Evolutionary conservation across 2,888 invertebrate species (phyloP).

Genomic region (Achlya flavicornis): DNA sequence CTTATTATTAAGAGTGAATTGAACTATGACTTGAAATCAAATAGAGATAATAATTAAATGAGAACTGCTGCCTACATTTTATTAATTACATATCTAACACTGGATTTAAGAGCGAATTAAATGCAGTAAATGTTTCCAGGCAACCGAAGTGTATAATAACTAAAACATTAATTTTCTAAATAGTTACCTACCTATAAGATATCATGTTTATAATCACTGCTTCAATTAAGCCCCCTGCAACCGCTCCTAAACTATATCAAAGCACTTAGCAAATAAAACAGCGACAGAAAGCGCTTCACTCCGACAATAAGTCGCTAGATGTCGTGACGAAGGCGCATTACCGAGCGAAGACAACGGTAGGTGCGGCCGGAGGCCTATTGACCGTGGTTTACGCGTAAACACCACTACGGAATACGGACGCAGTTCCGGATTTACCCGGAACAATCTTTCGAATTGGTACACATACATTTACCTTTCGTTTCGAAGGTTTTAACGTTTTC

Average conservation of each 20-base stretch:
- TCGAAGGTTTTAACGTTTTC: neutral
- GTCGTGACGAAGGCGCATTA: slow-evolving; percentile 78
- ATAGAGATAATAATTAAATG: too few species aligned
- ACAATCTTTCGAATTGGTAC: slow-evolving; percentile 27
- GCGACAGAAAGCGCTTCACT: slow-evolving; percentile 32
- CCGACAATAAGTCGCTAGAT: slow-evolving; percentile 73
- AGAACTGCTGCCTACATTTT: too few species aligned
- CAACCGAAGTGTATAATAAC: slow-evolving; percentile 28
- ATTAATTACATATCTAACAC: neutral
- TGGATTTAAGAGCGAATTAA: neutral
- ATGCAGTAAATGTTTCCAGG: slow-evolving; percentile 13
- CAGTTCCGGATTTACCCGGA: slow-evolving; percentile 22
- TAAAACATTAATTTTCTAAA: too few species aligned
- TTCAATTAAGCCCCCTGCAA: slow-evolving; percentile 70
- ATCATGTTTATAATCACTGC: slow-evolving; percentile 66
- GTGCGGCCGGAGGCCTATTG: slow-evolving; percentile 77
- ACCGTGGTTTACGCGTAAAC: slow-evolving; percentile 79
- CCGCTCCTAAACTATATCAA: slow-evolving; percentile 56
- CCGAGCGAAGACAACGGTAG: slow-evolving; percentile 71
- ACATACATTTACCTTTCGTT: slow-evolving; percentile 38
- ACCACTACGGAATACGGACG: slow-evolving; percentile 57
- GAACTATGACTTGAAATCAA: neutral
- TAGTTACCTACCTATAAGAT: slow-evolving; percentile 35
- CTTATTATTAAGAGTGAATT: neutral
- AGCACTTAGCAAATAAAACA: slow-evolving; percentile 80